Evolutionary conservation across 2,113 vertebrate genomes (phyloP), one percentile per base, ranked within the genome.

Genomic region (Alouatta palliata): DNA sequence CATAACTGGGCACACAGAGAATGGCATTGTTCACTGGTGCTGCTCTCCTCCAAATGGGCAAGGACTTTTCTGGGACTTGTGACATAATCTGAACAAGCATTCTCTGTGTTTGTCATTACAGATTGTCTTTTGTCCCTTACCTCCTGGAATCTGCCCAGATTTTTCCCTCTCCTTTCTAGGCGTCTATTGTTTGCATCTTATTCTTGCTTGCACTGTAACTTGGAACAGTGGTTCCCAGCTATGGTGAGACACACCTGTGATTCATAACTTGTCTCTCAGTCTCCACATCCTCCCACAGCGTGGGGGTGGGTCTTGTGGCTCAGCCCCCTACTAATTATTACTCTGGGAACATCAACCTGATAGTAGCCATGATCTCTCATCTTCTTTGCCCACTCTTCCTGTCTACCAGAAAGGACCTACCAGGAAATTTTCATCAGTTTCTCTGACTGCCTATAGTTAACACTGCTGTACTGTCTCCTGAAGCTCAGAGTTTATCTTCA

Each of bases 41-140:
- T n/a, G 86, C 94, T 66, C 23, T 37, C 76, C 71, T 88, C 73
- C 35, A 75, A 27, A 68, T 5, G 52, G 70, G 47, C 90, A 27
- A 54, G 79, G 79, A 64, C 92, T 85, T 68, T 52, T 43, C 49
- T 91, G 66, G 73, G 83, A 70, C 64, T 91, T 32, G 10, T 21
- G 79, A 79, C 79, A n/a, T 61, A 32, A 91, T 71, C 61, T 30
- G n/a, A 95, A 95, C 90, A 95, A 79, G 32, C n/a, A 56, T 14
- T 66, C 54, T 87, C 84, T 94, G 81, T 87, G 2, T 56, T 13
- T n/a, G 37, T 52, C 80, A 27, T 47, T 76, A 96, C 92, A 95
- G 0, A 37, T 56, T 82, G 21, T 52, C 94, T 76, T 91, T 93
- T 87, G 95, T 96, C 73, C 92, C 86, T 32, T 3, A 40, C 66